Evolutionary conservation across 2,113 vertebrate genomes (phyloP).

Genomic region (Hyperopisus bebe): DNA sequence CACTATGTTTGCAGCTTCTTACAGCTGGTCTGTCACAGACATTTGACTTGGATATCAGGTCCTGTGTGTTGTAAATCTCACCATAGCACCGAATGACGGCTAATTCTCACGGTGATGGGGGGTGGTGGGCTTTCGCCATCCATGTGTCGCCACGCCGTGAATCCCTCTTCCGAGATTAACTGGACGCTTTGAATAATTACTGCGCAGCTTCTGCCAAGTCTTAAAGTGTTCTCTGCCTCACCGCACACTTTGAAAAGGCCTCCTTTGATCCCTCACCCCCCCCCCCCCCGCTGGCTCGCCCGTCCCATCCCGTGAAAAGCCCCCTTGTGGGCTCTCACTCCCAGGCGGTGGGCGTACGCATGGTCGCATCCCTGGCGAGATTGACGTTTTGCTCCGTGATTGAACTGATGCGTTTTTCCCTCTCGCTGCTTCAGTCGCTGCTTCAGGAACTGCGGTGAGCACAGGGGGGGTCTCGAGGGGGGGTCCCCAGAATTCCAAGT

Average conservation of each 20-base stretch:
- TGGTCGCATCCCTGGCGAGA: neutral
- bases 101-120: neutral
- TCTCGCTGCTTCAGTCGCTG: neutral
- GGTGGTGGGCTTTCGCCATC: neutral
- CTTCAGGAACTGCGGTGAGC: neutral
- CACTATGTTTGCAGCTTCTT: neutral
- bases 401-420: neutral
- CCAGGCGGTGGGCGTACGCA: neutral
- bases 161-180: neutral
- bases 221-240: constrained; percentile 3
- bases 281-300: neutral
- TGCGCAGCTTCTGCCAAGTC: neutral
- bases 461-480: neutral
- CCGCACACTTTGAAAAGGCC: constrained; percentile 2
- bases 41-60: neutral
- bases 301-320: neutral
- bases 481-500: neutral
- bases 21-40: neutral
- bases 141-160: neutral
- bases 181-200: neutral
- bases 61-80: neutral
- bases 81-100: neutral
- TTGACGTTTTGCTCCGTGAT: neutral
- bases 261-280: neutral
- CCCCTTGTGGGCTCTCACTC: neutral